Conservation (phyloP, 2,797 vertebrate genomes). For the Sebastes minor region DNA sequence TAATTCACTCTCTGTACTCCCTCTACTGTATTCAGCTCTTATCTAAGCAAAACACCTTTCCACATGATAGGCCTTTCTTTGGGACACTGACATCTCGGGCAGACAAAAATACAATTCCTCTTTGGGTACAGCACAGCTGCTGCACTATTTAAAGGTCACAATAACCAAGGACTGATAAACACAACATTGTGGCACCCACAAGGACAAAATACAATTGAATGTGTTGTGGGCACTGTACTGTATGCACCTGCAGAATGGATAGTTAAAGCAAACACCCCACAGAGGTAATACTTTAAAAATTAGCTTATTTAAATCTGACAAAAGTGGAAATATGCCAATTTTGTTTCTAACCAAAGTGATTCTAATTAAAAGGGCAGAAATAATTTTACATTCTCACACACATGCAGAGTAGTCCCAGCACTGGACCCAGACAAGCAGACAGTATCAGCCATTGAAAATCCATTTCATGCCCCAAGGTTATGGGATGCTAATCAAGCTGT, state of each 20-base stretch:
- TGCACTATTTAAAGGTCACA: constrained; percentile 80
- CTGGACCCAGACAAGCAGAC: constrained; percentile 28
- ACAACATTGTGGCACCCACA: constrained; percentile 39
- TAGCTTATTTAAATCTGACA: constrained; percentile 2
- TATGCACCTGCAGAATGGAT: constrained; percentile 12
- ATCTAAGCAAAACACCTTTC: constrained; percentile 85
- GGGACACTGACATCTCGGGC: constrained; percentile 70
- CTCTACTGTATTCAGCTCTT: constrained; percentile 70
- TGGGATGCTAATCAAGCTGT: constrained; percentile 68
- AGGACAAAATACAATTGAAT: constrained; percentile 55
- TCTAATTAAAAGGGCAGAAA: constrained; percentile 19
- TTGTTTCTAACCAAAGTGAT: constrained; percentile 2
- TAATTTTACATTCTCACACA: not conserved
- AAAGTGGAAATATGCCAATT: not conserved
- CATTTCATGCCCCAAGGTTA: constrained; percentile 66
- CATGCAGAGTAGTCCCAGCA: not conserved
- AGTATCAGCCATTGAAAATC: constrained; percentile 58
- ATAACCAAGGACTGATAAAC: constrained; percentile 74
- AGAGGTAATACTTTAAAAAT: constrained; percentile 10
- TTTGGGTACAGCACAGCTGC: constrained; percentile 51
- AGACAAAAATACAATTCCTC: constrained; percentile 74
- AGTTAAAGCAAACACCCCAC: not conserved
- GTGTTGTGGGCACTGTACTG: constrained; percentile 6
- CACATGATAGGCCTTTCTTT: constrained; percentile 68
- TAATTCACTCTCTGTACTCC: constrained; percentile 55